Evolutionary conservation across 1,140 invertebrate genomes (phyloP).

Genomic region (Drosophila sulfurigaster): DNA sequence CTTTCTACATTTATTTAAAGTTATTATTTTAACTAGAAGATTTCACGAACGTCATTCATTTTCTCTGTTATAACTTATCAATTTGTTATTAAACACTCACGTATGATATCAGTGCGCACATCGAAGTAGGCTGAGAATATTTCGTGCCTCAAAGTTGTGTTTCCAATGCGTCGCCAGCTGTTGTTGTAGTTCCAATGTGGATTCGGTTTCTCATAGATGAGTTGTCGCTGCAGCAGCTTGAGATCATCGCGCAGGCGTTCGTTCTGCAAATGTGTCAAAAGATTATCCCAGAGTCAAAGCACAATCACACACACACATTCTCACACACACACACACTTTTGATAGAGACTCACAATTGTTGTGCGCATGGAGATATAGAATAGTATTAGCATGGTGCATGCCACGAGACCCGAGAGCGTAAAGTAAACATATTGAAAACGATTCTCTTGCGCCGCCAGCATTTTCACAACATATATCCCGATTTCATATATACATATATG

Average conservation of each 20-base stretch:
- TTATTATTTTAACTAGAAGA: no score
- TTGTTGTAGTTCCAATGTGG: conserved; percentile 76
- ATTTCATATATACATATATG: conserved; percentile 8
- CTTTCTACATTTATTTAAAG: no score
- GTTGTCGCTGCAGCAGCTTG: conserved; percentile 54
- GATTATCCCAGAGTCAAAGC: neutral
- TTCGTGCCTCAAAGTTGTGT: conserved; percentile 59
- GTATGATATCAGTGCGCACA: conserved; percentile 67
- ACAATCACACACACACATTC: neutral
- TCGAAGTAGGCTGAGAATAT: conserved; percentile 83
- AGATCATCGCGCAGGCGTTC: conserved; percentile 73
- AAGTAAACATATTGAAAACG: conserved; percentile 83
- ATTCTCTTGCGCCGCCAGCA: conserved; percentile 71
- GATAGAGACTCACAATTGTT: conserved; percentile 70
- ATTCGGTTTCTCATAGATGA: conserved; percentile 66
- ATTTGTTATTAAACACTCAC: conserved; percentile 41
- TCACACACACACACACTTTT: conserved; percentile 11
- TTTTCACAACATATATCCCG: conserved; percentile 29
- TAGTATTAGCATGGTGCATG: conserved; percentile 68
- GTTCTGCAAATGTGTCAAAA: conserved; percentile 52
- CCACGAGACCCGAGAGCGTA: conserved; percentile 72
- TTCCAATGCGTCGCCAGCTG: conserved; percentile 75
- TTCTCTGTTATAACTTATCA: no score
- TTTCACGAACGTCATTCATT: no score
- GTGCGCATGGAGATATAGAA: conserved; percentile 79